A percentile compares a stretch with the other conserved stretches of the same genome.
Conservation (phyloP, 1,140 invertebrate genomes). For the Drosophila obscura region DNA sequence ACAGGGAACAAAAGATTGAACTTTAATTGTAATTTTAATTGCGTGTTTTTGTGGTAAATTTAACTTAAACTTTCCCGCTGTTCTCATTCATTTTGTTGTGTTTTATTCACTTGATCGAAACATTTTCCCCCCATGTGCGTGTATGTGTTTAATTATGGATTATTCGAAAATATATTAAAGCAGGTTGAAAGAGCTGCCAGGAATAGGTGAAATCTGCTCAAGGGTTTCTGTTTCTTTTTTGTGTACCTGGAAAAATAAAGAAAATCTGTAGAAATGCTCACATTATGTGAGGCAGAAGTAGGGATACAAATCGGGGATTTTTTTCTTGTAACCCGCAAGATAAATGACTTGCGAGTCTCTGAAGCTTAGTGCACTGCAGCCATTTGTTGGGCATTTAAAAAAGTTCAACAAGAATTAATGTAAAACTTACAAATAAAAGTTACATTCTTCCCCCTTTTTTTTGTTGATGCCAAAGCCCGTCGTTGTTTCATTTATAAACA, state of each 20-base stretch:
- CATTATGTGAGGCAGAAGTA: background rate
- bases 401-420: slow-evolving; percentile 64
- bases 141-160: slow-evolving; percentile 10
- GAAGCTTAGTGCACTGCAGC: slow-evolving; percentile 19
- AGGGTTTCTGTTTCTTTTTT: too few species aligned
- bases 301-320: too few species aligned
- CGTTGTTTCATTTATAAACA: slow-evolving; percentile 65
- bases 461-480: slow-evolving; percentile 20
- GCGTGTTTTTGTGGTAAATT: slow-evolving; percentile 13
- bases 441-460: background rate
- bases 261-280: too few species aligned
- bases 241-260: too few species aligned
- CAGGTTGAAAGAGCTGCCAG: background rate
- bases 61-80: slow-evolving; percentile 31
- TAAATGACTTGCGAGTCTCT: slow-evolving; percentile 26
- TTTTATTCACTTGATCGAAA: background rate
- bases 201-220: background rate
- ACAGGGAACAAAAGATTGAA: slow-evolving; percentile 1
- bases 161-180: too few species aligned
- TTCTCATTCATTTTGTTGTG: slow-evolving; percentile 33
- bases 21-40: slow-evolving; percentile 36
- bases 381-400: slow-evolving; percentile 69
- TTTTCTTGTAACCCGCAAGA: slow-evolving; percentile 6
- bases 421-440: slow-evolving; percentile 29
- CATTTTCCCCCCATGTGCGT: slow-evolving; percentile 17